Percentiles rank a stretch among this genome's conserved stretches.
Conservation (phyloP, 2,797 vertebrate species). For the Aldrovandia affinis region DNA sequence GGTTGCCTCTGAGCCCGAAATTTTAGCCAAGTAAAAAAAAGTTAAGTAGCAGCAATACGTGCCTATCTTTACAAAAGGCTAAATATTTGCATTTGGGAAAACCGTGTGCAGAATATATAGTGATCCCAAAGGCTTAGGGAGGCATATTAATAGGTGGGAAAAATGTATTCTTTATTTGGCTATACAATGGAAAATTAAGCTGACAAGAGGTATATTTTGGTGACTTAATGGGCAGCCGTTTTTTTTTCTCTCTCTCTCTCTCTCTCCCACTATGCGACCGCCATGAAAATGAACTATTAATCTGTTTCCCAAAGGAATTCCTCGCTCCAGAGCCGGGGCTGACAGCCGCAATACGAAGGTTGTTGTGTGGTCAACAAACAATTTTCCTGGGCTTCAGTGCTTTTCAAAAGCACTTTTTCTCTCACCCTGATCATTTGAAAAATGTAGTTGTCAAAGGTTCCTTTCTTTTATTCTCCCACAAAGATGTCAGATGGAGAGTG, state of each 20-base stretch:
- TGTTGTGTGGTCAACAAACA: constrained; percentile 84
- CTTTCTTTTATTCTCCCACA: constrained; percentile 75
- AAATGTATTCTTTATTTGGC: constrained; percentile 37
- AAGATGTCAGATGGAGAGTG: constrained; percentile 78
- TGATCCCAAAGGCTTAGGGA: constrained; percentile 43
- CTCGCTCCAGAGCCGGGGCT: constrained; percentile 65
- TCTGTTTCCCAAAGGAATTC: constrained; percentile 81
- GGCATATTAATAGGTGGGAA: constrained; percentile 49
- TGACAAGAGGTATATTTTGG: constrained; percentile 47
- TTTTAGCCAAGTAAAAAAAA: not conserved
- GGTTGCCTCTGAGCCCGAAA: not conserved
- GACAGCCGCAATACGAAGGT: constrained; percentile 75
- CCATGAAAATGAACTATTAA: constrained; percentile 81
- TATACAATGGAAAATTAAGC: constrained; percentile 45
- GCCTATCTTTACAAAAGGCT: constrained; percentile 35
- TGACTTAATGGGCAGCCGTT: constrained; percentile 37
- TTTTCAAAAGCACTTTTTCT: constrained; percentile 77
- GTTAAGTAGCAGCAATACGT: constrained; percentile 39
- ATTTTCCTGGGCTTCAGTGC: constrained; percentile 83
- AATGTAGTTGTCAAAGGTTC: constrained; percentile 77
- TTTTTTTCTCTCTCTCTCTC: constrained; percentile 35
- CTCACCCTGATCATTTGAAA: constrained; percentile 76
- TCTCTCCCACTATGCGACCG: constrained; percentile 59
- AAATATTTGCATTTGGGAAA: constrained; percentile 57
- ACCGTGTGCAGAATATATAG: constrained; percentile 45